Conservation (phyloP, 2,888 invertebrate species). For the Rhopalosiphum nymphaeae region DNA sequence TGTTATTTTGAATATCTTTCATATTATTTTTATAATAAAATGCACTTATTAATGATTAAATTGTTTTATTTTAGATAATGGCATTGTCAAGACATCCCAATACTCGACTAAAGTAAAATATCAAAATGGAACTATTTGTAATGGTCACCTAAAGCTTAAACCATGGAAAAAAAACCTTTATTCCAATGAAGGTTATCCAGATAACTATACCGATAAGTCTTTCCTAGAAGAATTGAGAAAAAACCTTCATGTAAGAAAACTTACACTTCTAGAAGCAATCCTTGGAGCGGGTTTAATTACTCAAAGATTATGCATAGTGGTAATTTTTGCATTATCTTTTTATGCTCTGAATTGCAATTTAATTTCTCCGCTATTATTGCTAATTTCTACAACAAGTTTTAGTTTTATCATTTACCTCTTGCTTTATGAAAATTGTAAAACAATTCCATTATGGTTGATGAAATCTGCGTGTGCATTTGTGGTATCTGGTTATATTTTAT, state of each 20-base stretch:
- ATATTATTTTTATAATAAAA: neutral
- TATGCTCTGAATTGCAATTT: constrained; percentile 80
- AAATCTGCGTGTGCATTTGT: constrained; percentile 75
- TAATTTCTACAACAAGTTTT: constrained; percentile 74
- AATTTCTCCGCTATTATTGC: constrained; percentile 77
- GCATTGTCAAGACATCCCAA: constrained; percentile 29
- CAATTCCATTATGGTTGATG: constrained; percentile 83
- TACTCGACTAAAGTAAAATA: constrained; percentile 18
- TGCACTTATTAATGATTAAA: neutral
- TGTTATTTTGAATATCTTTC: neutral
- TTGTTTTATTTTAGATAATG: constrained; percentile 50
- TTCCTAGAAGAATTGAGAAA: constrained; percentile 88
- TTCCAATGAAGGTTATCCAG: constrained; percentile 87
- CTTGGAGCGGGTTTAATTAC: constrained; percentile 83
- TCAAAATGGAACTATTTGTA: constrained; percentile 42
- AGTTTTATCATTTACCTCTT: constrained; percentile 77
- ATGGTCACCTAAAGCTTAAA: constrained; percentile 69
- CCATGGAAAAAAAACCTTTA: constrained; percentile 92
- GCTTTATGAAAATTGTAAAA: constrained; percentile 73
- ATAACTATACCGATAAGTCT: constrained; percentile 90
- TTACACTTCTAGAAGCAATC: constrained; percentile 79
- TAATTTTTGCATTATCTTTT: constrained; percentile 81
- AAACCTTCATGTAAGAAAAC: constrained; percentile 84
- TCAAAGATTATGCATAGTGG: constrained; percentile 83
- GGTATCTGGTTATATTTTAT: constrained; percentile 77